Evolutionary conservation across 1,140 invertebrate genomes (phyloP), one percentile per base, ranked within the genome.

Genomic region (Aricia agestis): DNA sequence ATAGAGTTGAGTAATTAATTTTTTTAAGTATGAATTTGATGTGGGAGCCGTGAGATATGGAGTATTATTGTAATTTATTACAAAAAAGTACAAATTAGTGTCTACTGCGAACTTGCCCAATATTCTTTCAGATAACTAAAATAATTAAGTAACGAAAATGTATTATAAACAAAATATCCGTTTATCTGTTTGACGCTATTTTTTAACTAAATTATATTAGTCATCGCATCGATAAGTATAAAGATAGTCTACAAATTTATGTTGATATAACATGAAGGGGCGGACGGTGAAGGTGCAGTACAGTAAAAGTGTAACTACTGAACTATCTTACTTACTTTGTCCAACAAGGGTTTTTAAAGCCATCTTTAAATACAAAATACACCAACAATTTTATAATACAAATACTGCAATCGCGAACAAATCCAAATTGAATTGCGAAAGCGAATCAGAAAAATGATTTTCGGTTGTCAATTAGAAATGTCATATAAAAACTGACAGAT

Each of bases 321-420:
- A 36, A 36, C 9, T 7, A 36, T 52, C 3, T 52, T 73, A 94
- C 94, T 94, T 91, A 95, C 94, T 95, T 91, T 93, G 92, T 67
- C 94, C 94, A 74, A 95, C 94, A 83, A 94, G 91, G 73, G 90
- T 90, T 92, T 95, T 95, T 69, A 95, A 88, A 87, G 94, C 94
- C 94, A 95, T 95, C 83, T 93, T 94, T 82, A 74, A 82, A 70
- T 72, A 79, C 73, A 82, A 72, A 87, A 57, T 70, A 18, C 25
- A 52, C 19, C 15, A 52, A 32, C 13, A 45, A 6, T 52, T 52
- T 25, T 45, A 66, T 13, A 66, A 19, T 36, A 9, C 36, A n/a
- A 69, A 19, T 67, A 69, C 17, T 69, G 13, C 59, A 61, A 52
- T 52, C 36, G 36, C 36, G 11, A 13, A 52, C 13, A n/a, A n/a